Evolutionary conservation across 2,888 invertebrate species (phyloP).

Genomic region (Papilio gigon): DNA sequence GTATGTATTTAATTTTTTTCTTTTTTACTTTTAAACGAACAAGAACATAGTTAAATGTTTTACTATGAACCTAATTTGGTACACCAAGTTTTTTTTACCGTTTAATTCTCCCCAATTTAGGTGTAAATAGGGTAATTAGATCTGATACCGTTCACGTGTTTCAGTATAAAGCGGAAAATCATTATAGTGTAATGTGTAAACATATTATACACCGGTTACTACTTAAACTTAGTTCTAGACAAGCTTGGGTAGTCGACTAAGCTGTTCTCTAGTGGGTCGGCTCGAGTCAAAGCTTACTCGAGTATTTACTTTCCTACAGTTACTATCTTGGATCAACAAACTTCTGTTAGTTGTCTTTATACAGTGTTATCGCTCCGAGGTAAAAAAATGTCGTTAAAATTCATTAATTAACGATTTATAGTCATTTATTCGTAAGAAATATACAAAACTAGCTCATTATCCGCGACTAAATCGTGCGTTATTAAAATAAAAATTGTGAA

Average conservation of each 20-base stretch:
- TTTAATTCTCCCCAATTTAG: not conserved
- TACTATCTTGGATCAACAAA: slow-evolving; percentile 5
- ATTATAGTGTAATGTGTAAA: slow-evolving; percentile 5
- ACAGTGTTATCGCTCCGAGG: not conserved
- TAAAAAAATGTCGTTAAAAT: not conserved
- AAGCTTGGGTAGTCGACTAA: slow-evolving; percentile 9
- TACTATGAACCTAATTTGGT: not conserved
- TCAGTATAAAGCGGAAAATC: not conserved
- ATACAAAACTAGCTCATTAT: too few species aligned
- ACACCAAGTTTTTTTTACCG: not conserved
- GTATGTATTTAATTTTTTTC: too few species aligned
- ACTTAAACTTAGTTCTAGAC: slow-evolving; percentile 16
- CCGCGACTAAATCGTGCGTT: too few species aligned
- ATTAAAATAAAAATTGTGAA: too few species aligned
- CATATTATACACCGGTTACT: slow-evolving; percentile 1
- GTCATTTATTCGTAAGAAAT: too few species aligned
- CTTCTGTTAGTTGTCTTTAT: slow-evolving; percentile 11
- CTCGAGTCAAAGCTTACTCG: slow-evolving; percentile 5
- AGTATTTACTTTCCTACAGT: slow-evolving; percentile 13
- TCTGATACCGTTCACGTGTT: not conserved
- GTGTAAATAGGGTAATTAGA: not conserved
- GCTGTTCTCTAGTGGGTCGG: slow-evolving; percentile 13
- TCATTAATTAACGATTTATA: too few species aligned
- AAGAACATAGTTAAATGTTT: not conserved
- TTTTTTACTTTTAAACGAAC: too few species aligned